These are phyloP conservation scores for Dryobota labecula DNA, from an alignment of 2,888 invertebrate species.

Conservation along the genomic window DNA sequence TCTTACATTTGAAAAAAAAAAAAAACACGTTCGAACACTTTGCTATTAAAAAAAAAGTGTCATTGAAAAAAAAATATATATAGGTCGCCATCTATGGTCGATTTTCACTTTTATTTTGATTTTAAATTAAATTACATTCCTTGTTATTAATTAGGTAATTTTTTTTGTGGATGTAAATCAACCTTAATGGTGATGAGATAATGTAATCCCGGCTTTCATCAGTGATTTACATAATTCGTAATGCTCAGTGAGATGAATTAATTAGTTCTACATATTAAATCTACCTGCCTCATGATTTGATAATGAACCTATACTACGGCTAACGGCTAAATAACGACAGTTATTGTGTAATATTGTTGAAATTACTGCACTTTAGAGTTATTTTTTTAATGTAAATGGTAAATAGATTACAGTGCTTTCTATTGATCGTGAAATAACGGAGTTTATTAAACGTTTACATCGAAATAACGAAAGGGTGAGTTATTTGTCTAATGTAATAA, in stretches of 20 bases:
- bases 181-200: constrained; percentile 16
- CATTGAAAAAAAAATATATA: neutral
- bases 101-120: neutral
- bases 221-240: constrained; percentile 37
- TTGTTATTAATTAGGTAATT: neutral
- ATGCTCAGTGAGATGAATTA: constrained; percentile 18
- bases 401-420: too few relatives aligned
- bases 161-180: constrained; percentile 5
- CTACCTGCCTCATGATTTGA: neutral
- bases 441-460: too few relatives aligned
- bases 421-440: too few relatives aligned
- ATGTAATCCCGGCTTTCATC: constrained; percentile 12
- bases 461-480: too few relatives aligned
- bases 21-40: too few relatives aligned
- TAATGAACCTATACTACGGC: constrained; percentile 17
- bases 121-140: neutral
- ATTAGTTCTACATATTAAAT: constrained; percentile 25
- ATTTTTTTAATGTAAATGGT: too few relatives aligned
- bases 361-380: too few relatives aligned
- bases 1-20: neutral
- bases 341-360: too few relatives aligned
- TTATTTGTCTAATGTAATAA: too few relatives aligned
- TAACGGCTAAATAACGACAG: too few relatives aligned
- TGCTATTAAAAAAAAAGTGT: neutral
- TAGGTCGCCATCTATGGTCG: neutral